phyloP scores from a whole-genome alignment of 2,113 vertebrate species.

The Notarius lentiginosus region DNA sequence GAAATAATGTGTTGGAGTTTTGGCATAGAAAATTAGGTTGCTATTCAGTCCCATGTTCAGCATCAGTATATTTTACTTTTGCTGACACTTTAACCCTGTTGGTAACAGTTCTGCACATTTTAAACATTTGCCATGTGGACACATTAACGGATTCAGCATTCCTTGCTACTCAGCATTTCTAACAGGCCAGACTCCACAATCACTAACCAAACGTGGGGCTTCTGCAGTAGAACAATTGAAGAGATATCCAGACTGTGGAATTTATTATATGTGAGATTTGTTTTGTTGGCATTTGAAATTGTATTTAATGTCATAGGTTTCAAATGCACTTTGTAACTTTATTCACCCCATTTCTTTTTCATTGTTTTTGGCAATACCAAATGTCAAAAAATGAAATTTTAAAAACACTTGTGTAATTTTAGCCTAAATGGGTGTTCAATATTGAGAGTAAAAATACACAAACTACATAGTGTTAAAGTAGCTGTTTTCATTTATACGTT shows the following conservation, averaged over 20 bases:
- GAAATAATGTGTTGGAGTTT: not conserved
- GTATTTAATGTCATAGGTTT: not conserved
- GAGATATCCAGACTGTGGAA: not conserved
- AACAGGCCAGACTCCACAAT: not conserved
- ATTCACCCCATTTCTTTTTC: not conserved
- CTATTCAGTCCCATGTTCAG: not conserved
- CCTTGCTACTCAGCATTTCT: slow-evolving; percentile 9
- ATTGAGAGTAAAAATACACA: not conserved
- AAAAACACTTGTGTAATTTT: not conserved
- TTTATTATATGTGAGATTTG: not conserved
- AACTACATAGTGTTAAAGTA: not conserved
- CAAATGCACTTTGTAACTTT: not conserved
- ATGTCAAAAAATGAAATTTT: not conserved
- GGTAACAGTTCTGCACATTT: not conserved
- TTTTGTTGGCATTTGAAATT: not conserved
- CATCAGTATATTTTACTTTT: not conserved
- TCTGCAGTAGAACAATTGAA: not conserved
- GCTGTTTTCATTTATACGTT: not conserved
- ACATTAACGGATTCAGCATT: not conserved
- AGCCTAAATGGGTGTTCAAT: too few species aligned
- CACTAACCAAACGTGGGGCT: not conserved
- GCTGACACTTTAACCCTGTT: not conserved
- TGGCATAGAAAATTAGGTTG: not conserved
- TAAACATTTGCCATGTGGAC: not conserved
- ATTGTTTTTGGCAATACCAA: not conserved